phyloP scores from a whole-genome alignment of 2,888 invertebrate genomes.

The Leptura quadrifasciata region DNA sequence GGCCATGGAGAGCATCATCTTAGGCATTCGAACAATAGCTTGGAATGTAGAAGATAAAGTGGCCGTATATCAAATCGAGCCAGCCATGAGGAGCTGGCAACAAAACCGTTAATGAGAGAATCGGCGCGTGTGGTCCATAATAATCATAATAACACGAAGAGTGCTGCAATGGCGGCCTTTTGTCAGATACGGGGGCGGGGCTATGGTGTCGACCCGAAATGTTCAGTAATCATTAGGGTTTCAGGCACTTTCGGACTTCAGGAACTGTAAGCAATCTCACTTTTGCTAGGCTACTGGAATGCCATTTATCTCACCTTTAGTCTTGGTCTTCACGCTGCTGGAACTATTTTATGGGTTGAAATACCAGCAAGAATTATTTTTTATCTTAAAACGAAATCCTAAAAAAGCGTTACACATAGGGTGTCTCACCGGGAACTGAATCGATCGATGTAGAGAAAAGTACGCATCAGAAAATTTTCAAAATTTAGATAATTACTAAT shows the following conservation, averaged over 20 bases:
- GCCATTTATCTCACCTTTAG: neutral
- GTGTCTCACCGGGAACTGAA: too few relatives aligned
- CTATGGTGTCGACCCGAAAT: slow-evolving; percentile 52
- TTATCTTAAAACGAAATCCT: too few relatives aligned
- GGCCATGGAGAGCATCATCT: slow-evolving; percentile 30
- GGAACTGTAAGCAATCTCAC: slow-evolving; percentile 29
- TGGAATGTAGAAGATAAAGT: slow-evolving; percentile 54
- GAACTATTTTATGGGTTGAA: too few relatives aligned
- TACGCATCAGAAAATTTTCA: too few relatives aligned
- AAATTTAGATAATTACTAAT: too few relatives aligned
- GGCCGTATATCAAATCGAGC: slow-evolving; percentile 59
- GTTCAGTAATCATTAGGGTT: slow-evolving; percentile 59
- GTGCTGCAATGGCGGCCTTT: slow-evolving; percentile 69
- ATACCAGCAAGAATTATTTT: too few relatives aligned
- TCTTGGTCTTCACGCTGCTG: neutral
- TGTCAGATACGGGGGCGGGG: slow-evolving; percentile 64
- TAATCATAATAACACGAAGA: slow-evolving; percentile 69
- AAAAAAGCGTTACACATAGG: too few relatives aligned
- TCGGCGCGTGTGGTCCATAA: slow-evolving; percentile 65
- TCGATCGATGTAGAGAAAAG: too few relatives aligned
- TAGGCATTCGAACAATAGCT: slow-evolving; percentile 50
- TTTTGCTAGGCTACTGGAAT: slow-evolving; percentile 29
- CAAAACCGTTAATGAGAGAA: slow-evolving; percentile 66
- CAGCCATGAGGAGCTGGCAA: slow-evolving; percentile 55
- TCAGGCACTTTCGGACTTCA: slow-evolving; percentile 53